These are phyloP conservation scores for Notoglanidium macrostoma DNA, from an alignment of 2,797 vertebrate genomes.

Conservation along the genomic window DNA sequence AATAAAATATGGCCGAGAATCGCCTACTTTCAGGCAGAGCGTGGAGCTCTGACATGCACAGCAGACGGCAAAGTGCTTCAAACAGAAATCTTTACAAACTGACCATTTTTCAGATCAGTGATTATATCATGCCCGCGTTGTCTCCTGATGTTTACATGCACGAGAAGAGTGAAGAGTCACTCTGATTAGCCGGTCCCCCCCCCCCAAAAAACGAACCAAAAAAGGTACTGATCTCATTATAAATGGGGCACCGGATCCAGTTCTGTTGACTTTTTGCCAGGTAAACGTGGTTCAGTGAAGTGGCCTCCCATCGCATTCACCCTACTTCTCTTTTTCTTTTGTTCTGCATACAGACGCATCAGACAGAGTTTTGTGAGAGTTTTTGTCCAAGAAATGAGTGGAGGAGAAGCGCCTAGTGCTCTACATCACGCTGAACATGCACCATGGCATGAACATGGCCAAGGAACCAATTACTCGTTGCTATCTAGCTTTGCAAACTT, in stretches of 20 bases:
- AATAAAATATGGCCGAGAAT: constrained; percentile 16
- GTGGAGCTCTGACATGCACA: background rate
- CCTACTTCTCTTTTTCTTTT: background rate
- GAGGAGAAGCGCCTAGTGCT: background rate
- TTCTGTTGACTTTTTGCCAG: background rate
- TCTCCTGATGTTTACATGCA: background rate
- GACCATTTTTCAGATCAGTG: background rate
- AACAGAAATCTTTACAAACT: background rate
- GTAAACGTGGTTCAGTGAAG: too few species aligned
- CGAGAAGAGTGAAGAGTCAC: background rate
- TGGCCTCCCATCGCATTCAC: background rate
- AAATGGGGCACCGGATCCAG: background rate
- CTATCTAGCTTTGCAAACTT: background rate
- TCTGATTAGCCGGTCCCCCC: too few species aligned
- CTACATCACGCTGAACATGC: background rate
- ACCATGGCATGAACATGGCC: background rate
- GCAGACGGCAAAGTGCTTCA: too few species aligned
- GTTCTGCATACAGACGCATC: too few species aligned
- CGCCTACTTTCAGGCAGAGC: background rate
- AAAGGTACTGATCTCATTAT: background rate
- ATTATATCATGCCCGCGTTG: background rate
- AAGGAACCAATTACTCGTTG: background rate
- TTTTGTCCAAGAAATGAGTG: background rate
- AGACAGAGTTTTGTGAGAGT: background rate
- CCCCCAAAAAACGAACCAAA: too few species aligned